These are phyloP conservation scores for Myotis lucifugus DNA, from an alignment of 2,113 vertebrate genomes.

Conservation along the genomic window DNA sequence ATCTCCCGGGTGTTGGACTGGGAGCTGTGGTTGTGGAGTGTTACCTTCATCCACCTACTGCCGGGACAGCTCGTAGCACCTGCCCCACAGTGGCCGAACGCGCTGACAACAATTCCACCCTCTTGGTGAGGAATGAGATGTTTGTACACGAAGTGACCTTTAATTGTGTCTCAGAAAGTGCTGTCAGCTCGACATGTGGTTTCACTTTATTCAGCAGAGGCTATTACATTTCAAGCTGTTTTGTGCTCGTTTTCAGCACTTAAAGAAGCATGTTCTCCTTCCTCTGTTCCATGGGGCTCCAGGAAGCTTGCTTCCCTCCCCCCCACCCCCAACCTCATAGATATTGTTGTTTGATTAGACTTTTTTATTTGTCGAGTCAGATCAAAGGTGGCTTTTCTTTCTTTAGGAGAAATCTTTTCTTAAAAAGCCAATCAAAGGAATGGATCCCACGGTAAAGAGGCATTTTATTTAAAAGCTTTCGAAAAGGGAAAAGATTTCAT, in stretches of 20 bases:
- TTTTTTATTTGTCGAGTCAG: constrained; percentile 82
- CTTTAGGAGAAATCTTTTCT: constrained; percentile 76
- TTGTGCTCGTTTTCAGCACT: constrained; percentile 80
- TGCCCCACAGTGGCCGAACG: constrained; percentile 63
- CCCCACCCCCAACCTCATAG: neutral
- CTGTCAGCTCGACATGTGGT: constrained; percentile 80
- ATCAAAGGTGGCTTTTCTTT: constrained; percentile 79
- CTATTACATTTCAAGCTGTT: constrained; percentile 78
- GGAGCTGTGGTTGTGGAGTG: neutral
- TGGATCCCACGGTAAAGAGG: constrained; percentile 61
- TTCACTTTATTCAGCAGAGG: constrained; percentile 76
- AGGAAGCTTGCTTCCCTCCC: constrained; percentile 53
- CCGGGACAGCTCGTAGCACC: constrained; percentile 55
- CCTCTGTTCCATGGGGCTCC: constrained; percentile 81
- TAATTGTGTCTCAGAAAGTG: constrained; percentile 82
- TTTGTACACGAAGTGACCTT: constrained; percentile 77
- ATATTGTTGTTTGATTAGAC: constrained; percentile 82
- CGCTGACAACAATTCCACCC: constrained; percentile 13
- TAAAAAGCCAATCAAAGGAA: constrained; percentile 71
- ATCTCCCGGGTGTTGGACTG: neutral
- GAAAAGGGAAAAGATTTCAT: constrained; percentile 68
- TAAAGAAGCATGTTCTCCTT: constrained; percentile 82
- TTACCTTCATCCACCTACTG: fast-evolving
- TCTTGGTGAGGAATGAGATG: constrained; percentile 68
- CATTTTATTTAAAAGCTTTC: constrained; percentile 71